Base-by-base conservation (phyloP, 2,888 invertebrate species). In the Cephus pulcher region DNA sequence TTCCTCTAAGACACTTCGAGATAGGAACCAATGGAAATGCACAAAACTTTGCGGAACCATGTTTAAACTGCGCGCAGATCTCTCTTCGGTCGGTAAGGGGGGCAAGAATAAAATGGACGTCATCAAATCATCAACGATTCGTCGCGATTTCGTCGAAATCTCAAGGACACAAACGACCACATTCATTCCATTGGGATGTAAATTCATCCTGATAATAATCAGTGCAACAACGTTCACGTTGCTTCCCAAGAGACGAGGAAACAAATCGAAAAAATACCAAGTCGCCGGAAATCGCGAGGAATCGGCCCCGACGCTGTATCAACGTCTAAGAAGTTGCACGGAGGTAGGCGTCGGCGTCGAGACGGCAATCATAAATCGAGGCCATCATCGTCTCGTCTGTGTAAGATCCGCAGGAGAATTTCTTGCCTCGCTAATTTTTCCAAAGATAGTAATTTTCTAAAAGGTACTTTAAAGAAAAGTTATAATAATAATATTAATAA, bases 21-120 rank as follows among this genome's bases (percentile, higher is more conserved):
- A 56, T 83, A 82, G 84, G 86, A 88, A 89, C 84, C 87, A 88
- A 87, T 87, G 87, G 85, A 86, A 56, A 86, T 85, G 86, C 86
- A 86, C 86, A 85, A 86, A 56, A 85, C 82, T 82, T 83, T 82
- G 80, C 83, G 71, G 83, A 78, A 82, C 81, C 81, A 81, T 84
- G 84, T 86, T 87, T 85, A 89, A 89, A 88, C 86, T 87, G 87
- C 80, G 84, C 87, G 87, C 87, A 86, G 88, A 85, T 88, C 84
- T 88, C 85, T 86, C 87, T 86, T 86, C 86, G 84, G 85, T 83
- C 82, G 80, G 84, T 79, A 40, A 40, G 56, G 56, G 56, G 56
- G 9, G 56, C 56, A 23, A 56, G 56, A 56, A 56, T 23, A 56
- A 56, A 23, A 23, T 56, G 56, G 56, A 56, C 56, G 23, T 56